Conservation (phyloP, 2,888 invertebrate species). For the Mystacides longicornis region DNA sequence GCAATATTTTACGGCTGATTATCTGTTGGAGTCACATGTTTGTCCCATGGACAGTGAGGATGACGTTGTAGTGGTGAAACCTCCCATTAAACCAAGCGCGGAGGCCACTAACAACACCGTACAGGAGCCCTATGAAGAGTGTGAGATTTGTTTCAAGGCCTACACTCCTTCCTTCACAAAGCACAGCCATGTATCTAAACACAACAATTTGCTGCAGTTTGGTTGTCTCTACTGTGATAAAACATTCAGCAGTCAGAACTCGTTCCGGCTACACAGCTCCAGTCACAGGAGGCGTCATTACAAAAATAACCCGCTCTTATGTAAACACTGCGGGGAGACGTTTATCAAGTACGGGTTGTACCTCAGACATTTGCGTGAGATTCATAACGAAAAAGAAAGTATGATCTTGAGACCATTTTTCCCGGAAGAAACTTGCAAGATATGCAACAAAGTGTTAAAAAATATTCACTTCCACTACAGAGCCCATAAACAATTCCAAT, state of each 20-base stretch:
- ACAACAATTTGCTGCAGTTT: conserved; percentile 41
- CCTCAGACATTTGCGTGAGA: conserved; percentile 39
- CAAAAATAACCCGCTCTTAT: conserved; percentile 41
- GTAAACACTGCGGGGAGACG: conserved; percentile 40
- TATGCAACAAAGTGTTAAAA: conserved; percentile 52
- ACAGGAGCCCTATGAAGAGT: conserved; percentile 35
- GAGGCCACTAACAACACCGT: neutral
- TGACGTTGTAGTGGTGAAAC: conserved; percentile 28
- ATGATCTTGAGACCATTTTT: conserved; percentile 41
- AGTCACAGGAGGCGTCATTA: conserved; percentile 45
- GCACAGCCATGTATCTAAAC: conserved; percentile 38
- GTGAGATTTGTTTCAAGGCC: conserved; percentile 45
- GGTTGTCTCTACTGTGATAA: conserved; percentile 44
- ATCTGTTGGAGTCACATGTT: conserved; percentile 39
- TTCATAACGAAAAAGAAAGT: conserved; percentile 39
- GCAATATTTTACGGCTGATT: conserved; percentile 42
- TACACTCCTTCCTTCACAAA: conserved; percentile 35
- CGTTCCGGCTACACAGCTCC: conserved; percentile 45
- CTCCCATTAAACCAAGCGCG: no score
- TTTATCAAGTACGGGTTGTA: conserved; percentile 45
- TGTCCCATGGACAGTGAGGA: conserved; percentile 42
- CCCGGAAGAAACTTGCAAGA: conserved; percentile 50
- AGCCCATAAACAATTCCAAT: conserved; percentile 51
- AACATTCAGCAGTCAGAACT: conserved; percentile 45
- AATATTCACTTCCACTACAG: conserved; percentile 56